Percentiles rank a stretch among this genome's conserved stretches.
Evolutionary conservation across 2,888 invertebrate genomes (phyloP).

Genomic region (Diloba caeruleocephala): DNA sequence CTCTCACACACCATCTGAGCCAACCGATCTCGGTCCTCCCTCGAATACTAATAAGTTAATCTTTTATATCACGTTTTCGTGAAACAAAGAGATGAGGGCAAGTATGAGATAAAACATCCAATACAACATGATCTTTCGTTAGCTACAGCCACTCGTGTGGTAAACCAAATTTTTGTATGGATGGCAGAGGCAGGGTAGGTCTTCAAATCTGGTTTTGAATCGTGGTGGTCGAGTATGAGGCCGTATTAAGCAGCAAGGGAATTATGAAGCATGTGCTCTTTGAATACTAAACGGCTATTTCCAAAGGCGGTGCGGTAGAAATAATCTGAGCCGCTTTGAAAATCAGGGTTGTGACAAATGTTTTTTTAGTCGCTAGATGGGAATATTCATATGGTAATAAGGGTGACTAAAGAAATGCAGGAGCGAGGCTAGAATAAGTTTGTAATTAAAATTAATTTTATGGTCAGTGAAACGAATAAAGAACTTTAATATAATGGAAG

Average conservation of each 20-base stretch:
- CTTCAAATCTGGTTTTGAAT: conserved; percentile 65
- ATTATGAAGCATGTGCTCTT: conserved; percentile 85
- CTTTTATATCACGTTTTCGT: conserved; percentile 87
- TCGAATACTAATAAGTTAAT: conserved; percentile 88
- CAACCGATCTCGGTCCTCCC: conserved; percentile 70
- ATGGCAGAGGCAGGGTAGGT: conserved; percentile 56
- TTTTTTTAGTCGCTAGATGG: conserved; percentile 57
- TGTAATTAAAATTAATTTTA: conserved; percentile 19
- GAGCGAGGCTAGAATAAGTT: conserved; percentile 35
- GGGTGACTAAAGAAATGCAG: conserved; percentile 46
- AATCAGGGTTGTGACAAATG: conserved; percentile 66
- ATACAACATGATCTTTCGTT: conserved; percentile 63
- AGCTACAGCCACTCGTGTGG: conserved; percentile 44
- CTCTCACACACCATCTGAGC: conserved; percentile 72
- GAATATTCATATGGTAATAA: conserved; percentile 75
- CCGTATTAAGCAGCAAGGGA: conserved; percentile 85
- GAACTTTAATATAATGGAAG: not conserved
- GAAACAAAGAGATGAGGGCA: conserved; percentile 86
- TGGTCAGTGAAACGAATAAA: not conserved
- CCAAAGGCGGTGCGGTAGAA: conserved; percentile 71
- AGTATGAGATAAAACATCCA: conserved; percentile 78
- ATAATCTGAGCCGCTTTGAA: conserved; percentile 68
- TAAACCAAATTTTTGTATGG: conserved; percentile 47
- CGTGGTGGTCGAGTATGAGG: conserved; percentile 80
- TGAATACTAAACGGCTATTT: conserved; percentile 83